phyloP scores from a whole-genome alignment of 2,797 vertebrate genomes.

The Hoplostethus mediterraneus region DNA sequence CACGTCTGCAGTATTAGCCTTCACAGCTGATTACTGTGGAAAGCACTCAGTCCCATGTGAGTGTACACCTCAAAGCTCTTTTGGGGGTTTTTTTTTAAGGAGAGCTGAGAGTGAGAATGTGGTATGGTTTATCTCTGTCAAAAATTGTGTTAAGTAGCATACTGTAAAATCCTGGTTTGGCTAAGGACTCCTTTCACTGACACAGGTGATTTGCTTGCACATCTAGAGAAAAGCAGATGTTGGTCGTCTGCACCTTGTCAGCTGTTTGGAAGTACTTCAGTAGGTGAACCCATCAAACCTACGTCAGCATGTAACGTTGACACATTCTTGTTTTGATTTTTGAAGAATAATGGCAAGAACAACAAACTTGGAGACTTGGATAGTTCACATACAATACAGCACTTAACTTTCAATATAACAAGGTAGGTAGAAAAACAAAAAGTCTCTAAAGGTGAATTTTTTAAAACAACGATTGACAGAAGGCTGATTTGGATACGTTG shows the following conservation, averaged over 20 bases:
- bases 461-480: not conserved
- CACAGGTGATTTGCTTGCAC: slow-evolving; percentile 7
- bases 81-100: too few relatives aligned
- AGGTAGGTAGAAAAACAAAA: not conserved
- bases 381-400: too few relatives aligned
- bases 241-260: slow-evolving; percentile 5
- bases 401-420: not conserved
- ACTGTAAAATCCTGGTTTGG: not conserved
- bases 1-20: not conserved
- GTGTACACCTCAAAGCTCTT: too few relatives aligned
- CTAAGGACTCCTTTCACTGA: slow-evolving; percentile 1
- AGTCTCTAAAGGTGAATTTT: slow-evolving; percentile 1
- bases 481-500: slow-evolving; percentile 11
- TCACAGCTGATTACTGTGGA: slow-evolving; percentile 19
- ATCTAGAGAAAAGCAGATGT: slow-evolving; percentile 30
- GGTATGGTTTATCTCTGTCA: too few relatives aligned
- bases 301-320: not conserved
- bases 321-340: slow-evolving; percentile 12
- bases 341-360: not conserved
- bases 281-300: not conserved
- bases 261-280: not conserved
- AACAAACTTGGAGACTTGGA: too few relatives aligned
- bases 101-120: too few relatives aligned
- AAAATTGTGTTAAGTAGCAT: too few relatives aligned
- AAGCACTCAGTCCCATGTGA: not conserved